Evolutionary conservation across 2,888 invertebrate genomes (phyloP), one percentile per base, ranked within the genome.

Genomic region (Platynereis dumerilii): DNA sequence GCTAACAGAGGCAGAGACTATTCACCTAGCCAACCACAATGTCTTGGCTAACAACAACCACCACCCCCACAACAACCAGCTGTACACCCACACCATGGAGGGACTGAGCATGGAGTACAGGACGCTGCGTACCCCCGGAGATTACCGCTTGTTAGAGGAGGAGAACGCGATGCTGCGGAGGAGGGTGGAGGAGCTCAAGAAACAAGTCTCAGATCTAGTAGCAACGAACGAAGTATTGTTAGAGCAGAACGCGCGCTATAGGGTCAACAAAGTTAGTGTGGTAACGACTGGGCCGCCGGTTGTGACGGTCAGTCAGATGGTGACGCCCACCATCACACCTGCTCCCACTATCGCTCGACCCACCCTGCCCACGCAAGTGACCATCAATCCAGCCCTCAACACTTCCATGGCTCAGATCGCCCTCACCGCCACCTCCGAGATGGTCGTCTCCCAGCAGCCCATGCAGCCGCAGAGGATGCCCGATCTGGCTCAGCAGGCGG

Each of bases 221-320:
- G 90, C 91, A 1, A 90, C 91, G 10, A 92, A 92, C 80, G 91
- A 92, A 79, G 91, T 91, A 80, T 86, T 92, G 15, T 83, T 92
- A 69, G 91, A 91, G 75, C 91, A 92, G 83, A 91, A 91, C 82
- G 91, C 91, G 27, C 89, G 89, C 70, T 83, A 91, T 67, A 86
- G 91, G 34, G 75, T 78, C 56, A 69, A 77, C 24, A 78, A 76
- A 56, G 70, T 75, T 28, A 71, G 76, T 15, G 69, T 70, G 24
- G 72, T 76, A 27, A 75, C 73, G 42, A 66, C 72, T 17, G 67
- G 72, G 15, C 76, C 74, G 48, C 74, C 79, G 5, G 71, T 76
- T 12, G 72, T 74, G 17, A 74, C 69, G n/a, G 77, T 75, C 64
- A 79, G 81, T 65, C 85, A 85, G 56, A 76, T 84, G 57, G 75